Evolutionary conservation across 2,113 vertebrate genomes (phyloP), one percentile per base, ranked within the genome.

Genomic region (Thamnaconus septentrionalis): DNA sequence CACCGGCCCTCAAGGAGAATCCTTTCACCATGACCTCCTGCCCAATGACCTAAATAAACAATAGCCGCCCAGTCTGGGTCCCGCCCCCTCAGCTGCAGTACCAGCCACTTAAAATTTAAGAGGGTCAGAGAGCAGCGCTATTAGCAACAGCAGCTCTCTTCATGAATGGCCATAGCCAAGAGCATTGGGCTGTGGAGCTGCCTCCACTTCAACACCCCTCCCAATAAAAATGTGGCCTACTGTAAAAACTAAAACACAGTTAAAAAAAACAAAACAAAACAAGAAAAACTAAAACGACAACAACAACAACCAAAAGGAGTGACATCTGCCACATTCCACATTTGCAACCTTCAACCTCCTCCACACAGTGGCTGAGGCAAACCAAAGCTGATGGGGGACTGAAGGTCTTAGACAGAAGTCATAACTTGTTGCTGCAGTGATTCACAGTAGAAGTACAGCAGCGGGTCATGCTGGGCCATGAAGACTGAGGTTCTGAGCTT

Each of bases 111-210:
- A 61, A 73, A 82, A 74, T 47, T 59, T 64, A 59, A 77, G 45
- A 61, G 62, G 73, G 56, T 84, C 75, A 79, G 45, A 69, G 57
- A 67, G 57, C 55, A 71, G 63, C 67, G 75, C 54, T 53, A 71
- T 64, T 69, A 75, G 60, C 55, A 78, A 76, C 56, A 46, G 64
- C 45, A 66, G 65, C 51, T 69, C 53, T 31, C 39, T 64, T 67
- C 5, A 61, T 67, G 42, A 56, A 55, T 55, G 71, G 50, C 45
- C 47, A 56, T 64, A 31, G 18, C 41, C 7, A 73, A 69, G 76
- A 57, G 8, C 56, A 70, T 53, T 56, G 41, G 45, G 69, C 56
- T 58, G 54, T 62, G 53, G 58, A 42, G 46, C 59, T 39, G 1
- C 5, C 50, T 4, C 5, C 18, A 41, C 41, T 41, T 54, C 62